Evolutionary conservation across 2,888 invertebrate species (phyloP).

Genomic region (Autographa gamma): DNA sequence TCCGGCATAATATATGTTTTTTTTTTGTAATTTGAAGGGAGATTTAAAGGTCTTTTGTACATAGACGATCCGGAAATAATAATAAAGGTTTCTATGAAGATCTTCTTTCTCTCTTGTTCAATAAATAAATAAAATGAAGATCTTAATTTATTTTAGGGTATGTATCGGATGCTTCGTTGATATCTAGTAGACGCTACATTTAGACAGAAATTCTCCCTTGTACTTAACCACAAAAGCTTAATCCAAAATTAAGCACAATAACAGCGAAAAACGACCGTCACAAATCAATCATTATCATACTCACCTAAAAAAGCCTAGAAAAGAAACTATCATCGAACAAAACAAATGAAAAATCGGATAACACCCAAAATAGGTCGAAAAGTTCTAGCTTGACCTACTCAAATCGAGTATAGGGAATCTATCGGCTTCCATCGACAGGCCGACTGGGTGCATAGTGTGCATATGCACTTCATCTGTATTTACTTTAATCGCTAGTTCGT

Average conservation of each 20-base stretch:
- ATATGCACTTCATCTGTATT: conserved; percentile 67
- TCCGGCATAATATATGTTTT: conserved; percentile 73
- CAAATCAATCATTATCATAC: no score
- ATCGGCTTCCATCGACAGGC: conserved; percentile 27
- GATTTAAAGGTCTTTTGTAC: conserved; percentile 30
- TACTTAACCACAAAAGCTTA: no score
- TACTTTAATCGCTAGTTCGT: conserved; percentile 71
- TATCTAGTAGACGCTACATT: no score
- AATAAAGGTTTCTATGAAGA: not conserved
- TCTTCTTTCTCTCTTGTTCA: no score
- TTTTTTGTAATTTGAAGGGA: conserved; percentile 48
- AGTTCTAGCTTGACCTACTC: conserved; percentile 24
- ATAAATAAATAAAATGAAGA: no score
- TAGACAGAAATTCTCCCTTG: no score
- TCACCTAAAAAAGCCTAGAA: no score
- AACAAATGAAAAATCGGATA: not conserved
- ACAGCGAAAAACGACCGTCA: no score
- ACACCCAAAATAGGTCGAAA: conserved; percentile 35
- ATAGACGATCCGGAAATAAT: not conserved
- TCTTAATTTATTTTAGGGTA: no score
- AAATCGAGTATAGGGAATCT: conserved; percentile 29
- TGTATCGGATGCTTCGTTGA: no score
- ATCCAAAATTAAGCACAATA: no score
- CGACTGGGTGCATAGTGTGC: conserved; percentile 25
- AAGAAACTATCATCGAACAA: not conserved